Conservation (phyloP, 2,888 invertebrate genomes). For the Phortica okadai region DNA sequence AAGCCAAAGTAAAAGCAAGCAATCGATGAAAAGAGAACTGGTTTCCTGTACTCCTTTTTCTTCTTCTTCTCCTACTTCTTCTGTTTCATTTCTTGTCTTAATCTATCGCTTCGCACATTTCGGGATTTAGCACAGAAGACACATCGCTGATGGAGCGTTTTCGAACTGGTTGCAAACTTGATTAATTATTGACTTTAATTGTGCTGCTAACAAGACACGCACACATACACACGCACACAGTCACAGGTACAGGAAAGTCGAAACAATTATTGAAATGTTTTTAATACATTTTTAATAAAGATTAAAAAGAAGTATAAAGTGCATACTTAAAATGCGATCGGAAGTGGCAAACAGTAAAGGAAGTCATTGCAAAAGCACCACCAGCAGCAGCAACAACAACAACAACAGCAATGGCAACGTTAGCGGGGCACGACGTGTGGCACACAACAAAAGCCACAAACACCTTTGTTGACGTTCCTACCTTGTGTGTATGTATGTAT, state of each 20-base stretch:
- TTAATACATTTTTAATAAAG: background rate
- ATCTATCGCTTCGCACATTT: background rate
- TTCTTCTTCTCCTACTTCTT: too few relatives aligned
- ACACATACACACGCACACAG: background rate
- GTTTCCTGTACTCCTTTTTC: background rate
- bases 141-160: background rate
- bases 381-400: conserved; percentile 7
- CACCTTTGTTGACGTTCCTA: conserved; percentile 5
- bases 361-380: conserved; percentile 50
- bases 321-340: conserved; percentile 20
- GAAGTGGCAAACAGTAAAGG: conserved; percentile 52
- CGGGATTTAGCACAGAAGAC: background rate
- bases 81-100: too few relatives aligned
- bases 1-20: conserved; percentile 11
- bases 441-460: conserved; percentile 19
- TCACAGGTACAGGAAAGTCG: background rate
- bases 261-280: background rate
- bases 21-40: conserved; percentile 1
- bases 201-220: background rate
- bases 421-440: background rate
- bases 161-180: background rate
- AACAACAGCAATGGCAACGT: conserved; percentile 8
- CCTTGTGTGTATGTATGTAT: background rate
- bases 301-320: background rate
- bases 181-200: conserved; percentile 7